Evolutionary conservation across 2,113 vertebrate species (phyloP), one percentile per base, ranked within the genome.

Genomic region (Lethenteron reissneri): DNA sequence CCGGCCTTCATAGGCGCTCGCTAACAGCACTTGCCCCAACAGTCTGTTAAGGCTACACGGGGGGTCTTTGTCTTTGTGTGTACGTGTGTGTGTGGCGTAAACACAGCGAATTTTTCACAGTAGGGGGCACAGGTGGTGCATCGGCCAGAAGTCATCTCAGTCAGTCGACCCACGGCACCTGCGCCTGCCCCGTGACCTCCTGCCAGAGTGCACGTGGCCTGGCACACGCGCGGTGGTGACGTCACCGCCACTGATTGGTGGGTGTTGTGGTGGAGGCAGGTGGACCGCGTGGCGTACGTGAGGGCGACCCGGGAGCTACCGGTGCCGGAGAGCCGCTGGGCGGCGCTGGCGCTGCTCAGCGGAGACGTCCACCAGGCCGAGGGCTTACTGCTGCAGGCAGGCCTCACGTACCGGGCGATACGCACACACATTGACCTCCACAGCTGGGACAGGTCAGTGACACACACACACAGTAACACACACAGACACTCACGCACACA

Each of bases 371-470:
- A 88, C 69, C 89, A 97, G 75, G 89, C 91, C 13, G 92, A 97
- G 74, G 80, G 83, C 14, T 76, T 84, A 0, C 84, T 97, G 57
- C 80, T 97, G 4, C 91, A 96, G 74, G 75, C 87, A 58, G 89
- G 90, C 59, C 87, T 99, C 71, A 41, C 86, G 57, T 97, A 90
- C 75, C 91, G 94, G 71, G 90, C 94, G 9, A 92, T 97, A 72
- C 88, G 87, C 79, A 72, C 89, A 78, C 89, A 90, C 79, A 89
- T 92, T 12, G 79, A 87, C 71, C 87, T 96, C 15, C 95, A 86
- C 82, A 92, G 88, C 75, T 99, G 92, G 92, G 88, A 99, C 71
- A 92, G 92, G 94, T 99, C 21, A 72, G 69, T 57, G 58, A 57
- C 15, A 8, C 4, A n/a, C 57, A 9, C 11, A 2, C 56, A 25